Base-by-base conservation (phyloP, 2,888 invertebrate species). In the Drosophila buzzatii region DNA sequence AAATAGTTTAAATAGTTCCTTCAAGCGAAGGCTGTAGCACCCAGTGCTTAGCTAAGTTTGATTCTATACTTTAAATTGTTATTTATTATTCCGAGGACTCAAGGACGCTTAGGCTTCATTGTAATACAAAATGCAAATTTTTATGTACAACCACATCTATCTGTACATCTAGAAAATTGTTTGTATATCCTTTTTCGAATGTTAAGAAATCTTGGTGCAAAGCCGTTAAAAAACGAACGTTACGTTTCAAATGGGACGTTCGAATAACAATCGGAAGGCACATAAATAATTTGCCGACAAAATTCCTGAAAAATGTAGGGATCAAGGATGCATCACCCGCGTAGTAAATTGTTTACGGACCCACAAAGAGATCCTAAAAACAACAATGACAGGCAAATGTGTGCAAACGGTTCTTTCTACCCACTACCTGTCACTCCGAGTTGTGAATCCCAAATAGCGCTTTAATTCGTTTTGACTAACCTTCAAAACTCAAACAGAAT, bases 401-500 rank as follows among this genome's bases (percentile, higher is more conserved):
- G 41, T 49, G 63, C 51, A 71, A 41, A 58, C 37, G 59, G 35
- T 55, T 49, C 3, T 77, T 61, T 66, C 31, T 66, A 20, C 55
- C 49, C 27, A 60, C 51, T 65, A 90, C 86, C 90, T 90, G 90
- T 73, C 70, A 71, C 81, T 64, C 67, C 69, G 61, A 64, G 55
- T 70, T 66, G 64, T 42, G 70, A 65, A 61, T 69, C 84, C 85
- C 63, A 88, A 90, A 86, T 82, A 77, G 72, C 76, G 76, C 85
- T 82, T 79, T 88, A 90, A 90, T 90, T 78, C 78, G 88, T 88
- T 82, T 89, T 89, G 80, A 89, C 85, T 89, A 89, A 82, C 90
- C 90, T 85, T 87, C 72, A 69, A 68, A 79, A 71, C 68, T 60
- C 57, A 88, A 70, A 76, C 65, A 66, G 44, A 76, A 59, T 67